Evolutionary conservation across 2,797 vertebrate species (phyloP).

Genomic region (Pogoniulus pusillus): DNA sequence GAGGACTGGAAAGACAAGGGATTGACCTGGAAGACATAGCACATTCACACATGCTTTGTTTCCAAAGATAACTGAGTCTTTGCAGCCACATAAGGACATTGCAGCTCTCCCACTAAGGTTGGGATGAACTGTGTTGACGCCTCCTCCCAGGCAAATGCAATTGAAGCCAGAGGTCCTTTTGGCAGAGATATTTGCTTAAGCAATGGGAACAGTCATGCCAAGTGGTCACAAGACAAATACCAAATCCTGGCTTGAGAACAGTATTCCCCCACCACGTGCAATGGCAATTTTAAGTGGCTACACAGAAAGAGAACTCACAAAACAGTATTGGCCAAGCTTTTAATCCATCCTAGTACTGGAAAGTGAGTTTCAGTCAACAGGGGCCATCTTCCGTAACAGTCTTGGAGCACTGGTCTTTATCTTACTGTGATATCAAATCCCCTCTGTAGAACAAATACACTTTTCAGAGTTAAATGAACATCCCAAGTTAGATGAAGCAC

Average conservation of each 20-base stretch:
- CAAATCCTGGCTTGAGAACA: not conserved
- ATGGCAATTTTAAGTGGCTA: not conserved
- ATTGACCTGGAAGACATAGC: not conserved
- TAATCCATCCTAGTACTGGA: not conserved
- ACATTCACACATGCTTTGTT: not conserved
- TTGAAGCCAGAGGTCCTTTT: slow-evolving; percentile 25
- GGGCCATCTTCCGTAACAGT: not conserved
- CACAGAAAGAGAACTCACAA: not conserved
- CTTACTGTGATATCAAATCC: not conserved
- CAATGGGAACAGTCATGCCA: not conserved
- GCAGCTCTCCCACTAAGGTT: not conserved
- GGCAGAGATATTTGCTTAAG: slow-evolving; percentile 1
- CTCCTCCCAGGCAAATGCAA: not conserved
- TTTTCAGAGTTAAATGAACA: not conserved
- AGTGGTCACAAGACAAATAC: not conserved
- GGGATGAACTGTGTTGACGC: not conserved
- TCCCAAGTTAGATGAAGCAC: not conserved
- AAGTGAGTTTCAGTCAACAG: not conserved
- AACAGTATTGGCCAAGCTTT: not conserved
- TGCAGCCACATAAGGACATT: not conserved
- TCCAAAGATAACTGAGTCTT: not conserved
- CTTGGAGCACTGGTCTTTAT: not conserved
- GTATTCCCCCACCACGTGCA: not conserved
- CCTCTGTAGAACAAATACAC: accelerated
- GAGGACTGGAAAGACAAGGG: not conserved